These are phyloP conservation scores for Panulirus ornatus DNA, from an alignment of 1,140 invertebrate species.

Conservation along the genomic window DNA sequence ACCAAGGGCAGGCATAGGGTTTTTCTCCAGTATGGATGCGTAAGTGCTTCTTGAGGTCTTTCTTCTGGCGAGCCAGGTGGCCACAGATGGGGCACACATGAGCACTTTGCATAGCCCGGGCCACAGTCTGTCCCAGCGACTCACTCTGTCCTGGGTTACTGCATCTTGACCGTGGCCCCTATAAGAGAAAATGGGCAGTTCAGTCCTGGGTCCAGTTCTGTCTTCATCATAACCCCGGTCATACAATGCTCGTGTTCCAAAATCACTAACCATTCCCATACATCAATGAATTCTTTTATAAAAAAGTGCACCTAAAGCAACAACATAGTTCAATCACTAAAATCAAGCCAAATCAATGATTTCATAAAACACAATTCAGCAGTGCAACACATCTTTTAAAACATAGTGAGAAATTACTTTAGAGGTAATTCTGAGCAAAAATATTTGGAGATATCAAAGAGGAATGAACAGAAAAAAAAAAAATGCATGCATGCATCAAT, in stretches of 20 bases:
- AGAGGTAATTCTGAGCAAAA: too few relatives aligned
- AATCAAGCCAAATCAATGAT: too few relatives aligned
- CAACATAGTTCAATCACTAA: too few relatives aligned
- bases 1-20: slow-evolving; percentile 93
- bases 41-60: slow-evolving; percentile 97
- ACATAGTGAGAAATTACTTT: too few relatives aligned
- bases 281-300: too few relatives aligned
- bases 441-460: too few relatives aligned
- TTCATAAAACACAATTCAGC: too few relatives aligned
- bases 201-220: slow-evolving; percentile 52
- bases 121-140: slow-evolving; percentile 60
- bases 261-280: slow-evolving; percentile 27
- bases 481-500: too few relatives aligned
- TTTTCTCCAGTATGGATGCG: slow-evolving; percentile 98
- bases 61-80: slow-evolving; percentile 67
- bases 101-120: slow-evolving; percentile 59
- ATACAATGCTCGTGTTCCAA: slow-evolving; percentile 18
- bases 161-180: slow-evolving; percentile 64
- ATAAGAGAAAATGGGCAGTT: slow-evolving; percentile 72
- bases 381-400: too few relatives aligned
- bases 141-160: slow-evolving; percentile 58
- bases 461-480: too few relatives aligned
- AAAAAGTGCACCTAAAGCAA: too few relatives aligned
- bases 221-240: background rate
- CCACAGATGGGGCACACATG: slow-evolving; percentile 68